These are phyloP conservation scores for Dione juno DNA, from an alignment of 2,888 invertebrate genomes.

Conservation along the genomic window DNA sequence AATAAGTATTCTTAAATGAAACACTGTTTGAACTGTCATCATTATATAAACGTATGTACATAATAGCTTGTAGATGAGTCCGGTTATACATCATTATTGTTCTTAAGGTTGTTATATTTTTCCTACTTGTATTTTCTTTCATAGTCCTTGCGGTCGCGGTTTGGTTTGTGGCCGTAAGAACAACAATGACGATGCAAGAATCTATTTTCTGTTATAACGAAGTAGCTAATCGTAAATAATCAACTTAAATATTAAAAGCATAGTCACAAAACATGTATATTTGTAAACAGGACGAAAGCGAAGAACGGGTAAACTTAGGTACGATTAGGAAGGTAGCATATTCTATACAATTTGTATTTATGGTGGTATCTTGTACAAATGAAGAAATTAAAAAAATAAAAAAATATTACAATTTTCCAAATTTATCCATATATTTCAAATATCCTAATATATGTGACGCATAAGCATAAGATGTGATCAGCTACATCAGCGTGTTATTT, in stretches of 20 bases:
- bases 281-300: not conserved
- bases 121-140: slow-evolving; percentile 10
- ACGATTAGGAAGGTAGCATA: not conserved
- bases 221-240: too few species aligned
- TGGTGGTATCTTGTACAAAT: too few species aligned
- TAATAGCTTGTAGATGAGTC: not conserved
- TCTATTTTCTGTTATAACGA: too few species aligned
- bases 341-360: too few species aligned
- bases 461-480: not conserved
- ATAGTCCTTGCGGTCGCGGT: slow-evolving; percentile 32
- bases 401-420: too few species aligned
- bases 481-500: not conserved
- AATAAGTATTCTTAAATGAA: too few species aligned
- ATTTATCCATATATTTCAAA: too few species aligned
- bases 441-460: too few species aligned
- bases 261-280: too few species aligned
- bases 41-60: not conserved
- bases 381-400: too few species aligned
- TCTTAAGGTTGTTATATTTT: not conserved
- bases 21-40: not conserved
- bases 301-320: not conserved
- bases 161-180: slow-evolving; percentile 23
- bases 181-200: slow-evolving; percentile 16
- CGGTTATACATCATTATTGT: not conserved
- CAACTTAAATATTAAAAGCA: too few species aligned